Evolutionary conservation across 2,888 invertebrate species (phyloP), one percentile per base, ranked within the genome.

Genomic region (Ophion slaviceki): DNA sequence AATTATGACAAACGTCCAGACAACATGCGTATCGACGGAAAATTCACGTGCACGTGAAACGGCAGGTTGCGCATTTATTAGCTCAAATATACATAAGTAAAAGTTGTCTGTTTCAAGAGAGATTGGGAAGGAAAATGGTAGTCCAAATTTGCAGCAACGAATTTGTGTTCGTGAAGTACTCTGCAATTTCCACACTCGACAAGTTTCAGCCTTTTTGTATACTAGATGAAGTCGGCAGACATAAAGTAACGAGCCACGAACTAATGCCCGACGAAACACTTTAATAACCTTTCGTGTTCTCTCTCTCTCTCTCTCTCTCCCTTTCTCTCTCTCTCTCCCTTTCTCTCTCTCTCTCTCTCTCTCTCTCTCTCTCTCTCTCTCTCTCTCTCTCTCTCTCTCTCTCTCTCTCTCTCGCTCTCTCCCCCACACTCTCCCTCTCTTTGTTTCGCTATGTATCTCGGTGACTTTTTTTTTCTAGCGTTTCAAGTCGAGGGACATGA

Each of bases 261-360:
- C 75, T 64, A 79, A 83, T 83, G 62, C 68, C 28, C 47, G 72
- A 40, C 84, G 70, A 84, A 77, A 80, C 67, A 77, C 68, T 84
- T 80, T 67, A 77, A 77, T 80, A 80, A 84, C 57, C 74, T 72
- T 77, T 77, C 45, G 20, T 70, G 45, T 4, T 47, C 47, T 47
- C 47, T 47, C 53, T 53, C 14, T 53, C 53, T 14, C 53, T 53
- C 3, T 53, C 14, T 53, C 53, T 53, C 53, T 53, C 17, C 4
- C 20, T 61, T 8, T 61, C 61, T 61, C 24, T 47, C 47, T 47
- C 14, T 47, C 47, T 17, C 53, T 14, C 14, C 14, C 47, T 47
- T 14, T 47, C 47, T 17, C 53, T 14, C 17, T 53, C 53, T 53
- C 14, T 53, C 14, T 53, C 53, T 53, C 53, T 53, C 17, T 47